Base-by-base conservation (phyloP, 2,113 vertebrate genomes). In the Eidolon helvum region DNA sequence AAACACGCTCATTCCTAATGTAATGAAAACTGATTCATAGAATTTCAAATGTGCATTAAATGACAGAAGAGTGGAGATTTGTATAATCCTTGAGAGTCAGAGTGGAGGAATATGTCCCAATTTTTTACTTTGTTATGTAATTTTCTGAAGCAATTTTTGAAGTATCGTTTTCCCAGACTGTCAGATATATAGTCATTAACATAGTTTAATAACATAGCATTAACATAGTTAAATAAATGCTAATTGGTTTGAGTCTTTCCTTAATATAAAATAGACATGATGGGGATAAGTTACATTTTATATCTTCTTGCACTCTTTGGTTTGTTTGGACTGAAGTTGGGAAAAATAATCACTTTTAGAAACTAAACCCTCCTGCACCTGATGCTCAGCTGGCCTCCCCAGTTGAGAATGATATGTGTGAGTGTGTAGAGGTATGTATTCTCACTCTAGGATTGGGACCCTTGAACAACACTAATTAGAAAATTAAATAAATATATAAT, bases 401-500 rank as follows among this genome's bases (percentile, higher is more conserved):
- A n/a, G 0, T 0, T 33, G 24, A 7, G 12, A 45, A 30, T 40
- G 30, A 1, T 38, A 4, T 2, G 3, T 65, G 9, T 38, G 14
- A 10, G 0, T 18, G 2, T 7, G 15, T 19, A 48, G 26, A 26
- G 5, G 12, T 43, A 9, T 40, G 6, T 6, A 38, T 5, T 68
- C 11, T 65, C 2, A 16, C 18, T n/a, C 35, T n/a, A 55, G 15
- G 15, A 28, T 22, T 26, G 6, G 43, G 63, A 78, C 68, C 53
- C 18, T 68, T 48, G 24, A 61, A 71, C 22, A 33, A 43, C 30
- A 85, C 35, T 69, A 45, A 74, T 79, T 65, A 69, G 40, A 72
- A 91, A 94, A n/a, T 63, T 74, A 93, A 96, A 48, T 91, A 68
- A 83, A 68, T 3, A 53, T 18, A 48, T 14, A 92, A 92, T 78